phyloP scores from a whole-genome alignment of 1,140 invertebrate genomes.

The Drosophila kepulauana region DNA sequence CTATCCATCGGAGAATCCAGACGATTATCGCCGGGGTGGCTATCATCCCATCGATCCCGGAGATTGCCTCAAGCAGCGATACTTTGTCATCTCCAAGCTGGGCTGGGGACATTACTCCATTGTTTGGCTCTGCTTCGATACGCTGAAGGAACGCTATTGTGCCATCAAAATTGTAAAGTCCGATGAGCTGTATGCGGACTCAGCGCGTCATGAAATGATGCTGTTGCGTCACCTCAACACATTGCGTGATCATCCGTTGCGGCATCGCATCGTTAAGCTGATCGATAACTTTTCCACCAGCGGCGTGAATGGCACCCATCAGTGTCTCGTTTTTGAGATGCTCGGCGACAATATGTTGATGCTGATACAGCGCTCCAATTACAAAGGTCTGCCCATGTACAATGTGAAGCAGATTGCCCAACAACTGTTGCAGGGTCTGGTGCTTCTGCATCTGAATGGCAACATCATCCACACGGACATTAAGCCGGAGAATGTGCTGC shows the following conservation, averaged over 20 bases:
- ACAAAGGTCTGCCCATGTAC: conserved; percentile 96
- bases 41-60: conserved; percentile 98
- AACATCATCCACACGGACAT: conserved; percentile 99
- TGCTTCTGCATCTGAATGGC: conserved; percentile 98
- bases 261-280: conserved; percentile 97
- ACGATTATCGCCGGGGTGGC: conserved; percentile 96
- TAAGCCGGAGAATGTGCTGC: conserved; percentile 99
- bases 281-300: conserved; percentile 98
- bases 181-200: conserved; percentile 98
- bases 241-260: conserved; percentile 92
- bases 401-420: conserved; percentile 98
- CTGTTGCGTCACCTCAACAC: conserved; percentile 95
- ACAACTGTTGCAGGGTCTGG: conserved; percentile 98
- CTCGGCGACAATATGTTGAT: conserved; percentile 98
- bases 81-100: conserved; percentile 97
- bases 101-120: conserved; percentile 99
- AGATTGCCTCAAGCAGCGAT: conserved; percentile 92
- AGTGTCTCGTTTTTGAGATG: conserved; percentile 99
- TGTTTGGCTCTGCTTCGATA: conserved; percentile 98
- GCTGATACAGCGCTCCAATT: conserved; percentile 98
- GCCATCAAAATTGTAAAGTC: conserved; percentile 99
- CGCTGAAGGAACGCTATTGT: conserved; percentile 94
- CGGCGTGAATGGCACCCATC: conserved; percentile 96
- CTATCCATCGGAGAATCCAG: conserved; percentile 91
- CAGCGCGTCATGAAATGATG: conserved; percentile 99